Conservation (phyloP, 2,797 vertebrate species). For the Lepilemur ruficaudatus region DNA sequence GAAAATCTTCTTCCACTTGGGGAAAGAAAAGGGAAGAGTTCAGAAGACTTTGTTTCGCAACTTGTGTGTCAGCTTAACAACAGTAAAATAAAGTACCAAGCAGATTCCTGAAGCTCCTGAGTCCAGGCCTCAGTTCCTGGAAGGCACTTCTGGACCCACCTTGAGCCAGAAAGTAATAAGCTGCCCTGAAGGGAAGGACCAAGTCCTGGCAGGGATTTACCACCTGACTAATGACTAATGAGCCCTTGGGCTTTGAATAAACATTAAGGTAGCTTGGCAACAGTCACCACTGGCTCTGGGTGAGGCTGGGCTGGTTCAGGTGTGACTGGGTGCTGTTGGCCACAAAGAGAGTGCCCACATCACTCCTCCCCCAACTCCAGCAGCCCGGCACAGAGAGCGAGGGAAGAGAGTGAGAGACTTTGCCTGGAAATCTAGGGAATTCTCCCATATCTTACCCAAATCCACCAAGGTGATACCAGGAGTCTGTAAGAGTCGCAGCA, state of each 20-base stretch:
- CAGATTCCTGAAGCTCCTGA: not conserved
- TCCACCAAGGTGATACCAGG: not conserved
- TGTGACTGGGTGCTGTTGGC: not conserved
- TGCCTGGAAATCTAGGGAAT: not conserved
- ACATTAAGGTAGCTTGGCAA: not conserved
- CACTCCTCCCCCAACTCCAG: not conserved
- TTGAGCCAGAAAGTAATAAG: not conserved
- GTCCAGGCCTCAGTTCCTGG: not conserved
- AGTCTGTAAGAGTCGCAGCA: not conserved
- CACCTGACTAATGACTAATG: not conserved
- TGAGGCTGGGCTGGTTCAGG: no score
- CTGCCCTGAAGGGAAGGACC: not conserved
- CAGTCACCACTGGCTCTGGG: not conserved
- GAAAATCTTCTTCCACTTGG: not conserved
- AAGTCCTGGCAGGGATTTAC: not conserved
- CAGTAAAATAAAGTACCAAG: not conserved
- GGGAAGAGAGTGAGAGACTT: not conserved
- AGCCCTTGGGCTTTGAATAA: not conserved
- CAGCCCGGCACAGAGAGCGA: not conserved
- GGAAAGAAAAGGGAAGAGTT: not conserved
- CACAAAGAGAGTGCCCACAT: not conserved
- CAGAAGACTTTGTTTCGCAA: not conserved
- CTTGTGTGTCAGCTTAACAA: not conserved
- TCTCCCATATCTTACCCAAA: not conserved
- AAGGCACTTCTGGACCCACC: not conserved